Conservation (phyloP, 1,140 invertebrate genomes). For the Leucophenga varia region DNA sequence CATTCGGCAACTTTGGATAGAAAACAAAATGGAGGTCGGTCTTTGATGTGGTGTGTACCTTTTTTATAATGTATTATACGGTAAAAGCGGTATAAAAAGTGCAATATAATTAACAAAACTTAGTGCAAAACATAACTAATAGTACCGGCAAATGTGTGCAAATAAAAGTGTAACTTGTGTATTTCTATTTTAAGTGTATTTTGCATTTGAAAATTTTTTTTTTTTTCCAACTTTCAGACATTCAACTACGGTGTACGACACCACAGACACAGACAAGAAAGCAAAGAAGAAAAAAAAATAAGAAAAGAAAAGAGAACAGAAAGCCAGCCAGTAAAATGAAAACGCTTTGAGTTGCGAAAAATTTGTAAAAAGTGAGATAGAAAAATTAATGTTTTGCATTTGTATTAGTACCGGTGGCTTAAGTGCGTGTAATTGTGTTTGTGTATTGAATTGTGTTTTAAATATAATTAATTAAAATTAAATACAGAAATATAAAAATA, state of each 20-base stretch:
- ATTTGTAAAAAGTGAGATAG: too few relatives aligned
- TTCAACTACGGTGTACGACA: too few relatives aligned
- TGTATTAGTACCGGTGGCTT: too few relatives aligned
- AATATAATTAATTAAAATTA: too few relatives aligned
- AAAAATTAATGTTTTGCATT: too few relatives aligned
- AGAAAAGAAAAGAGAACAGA: constrained; percentile 48
- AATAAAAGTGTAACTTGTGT: constrained; percentile 21
- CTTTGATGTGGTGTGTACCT: constrained; percentile 53
- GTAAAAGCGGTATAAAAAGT: constrained; percentile 51
- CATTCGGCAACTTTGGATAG: too few relatives aligned
- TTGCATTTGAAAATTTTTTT: constrained; percentile 36
- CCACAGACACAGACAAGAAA: constrained; percentile 34
- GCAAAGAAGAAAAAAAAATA: constrained; percentile 45
- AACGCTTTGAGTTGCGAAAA: too few relatives aligned
- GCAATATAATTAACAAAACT: constrained; percentile 35
- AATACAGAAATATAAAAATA: too few relatives aligned
- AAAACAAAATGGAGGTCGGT: constrained; percentile 56
- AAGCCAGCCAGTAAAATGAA: constrained; percentile 21
- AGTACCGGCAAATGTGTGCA: constrained; percentile 31
- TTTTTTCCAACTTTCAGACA: background rate
- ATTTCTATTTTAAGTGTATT: constrained; percentile 40
- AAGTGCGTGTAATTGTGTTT: too few relatives aligned
- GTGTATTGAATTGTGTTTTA: too few relatives aligned
- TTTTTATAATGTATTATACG: constrained; percentile 45
- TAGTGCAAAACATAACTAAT: constrained; percentile 26